Evolutionary conservation across 2,797 vertebrate species (phyloP), one percentile per base, ranked within the genome.

Genomic region (Varecia variegata): DNA sequence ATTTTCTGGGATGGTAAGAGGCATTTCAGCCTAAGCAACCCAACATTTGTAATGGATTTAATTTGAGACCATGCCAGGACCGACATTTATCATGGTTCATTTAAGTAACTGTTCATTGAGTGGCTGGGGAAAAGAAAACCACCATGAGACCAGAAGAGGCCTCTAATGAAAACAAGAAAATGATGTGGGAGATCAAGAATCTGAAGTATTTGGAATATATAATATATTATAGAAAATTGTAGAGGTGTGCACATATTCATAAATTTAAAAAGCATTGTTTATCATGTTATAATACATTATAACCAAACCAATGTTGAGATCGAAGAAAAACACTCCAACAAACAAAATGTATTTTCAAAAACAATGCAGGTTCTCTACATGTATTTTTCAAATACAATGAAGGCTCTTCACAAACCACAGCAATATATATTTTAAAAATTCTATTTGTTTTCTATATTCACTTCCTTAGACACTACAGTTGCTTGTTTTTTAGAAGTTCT

Each of bases 91-190:
- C 76, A 94, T 71, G 87, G 45, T 90, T 94, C 97, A 96, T 92
- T 96, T 96, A 96, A 94, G 71, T 74, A 97, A 62, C 79, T 92
- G 52, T 56, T 97, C 91, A 96, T 95, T 97, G 96, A 92, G 60
- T 84, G 73, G 17, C 43, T 82, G 8, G 65, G 76, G 70, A 77
- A 95, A 94, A 96, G 52, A 60, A 97, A 94, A 93, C 45, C 71
- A 71, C 38, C 47, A 21, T 68, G 70, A 97, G 60, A 91, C 56
- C 76, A 96, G 76, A 95, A 89, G 56, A 50, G 43, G 38, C 21
- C 13, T 73, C 65, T 90, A 93, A 90, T 60, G 83, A 96, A 58
- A 93, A 85, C 74, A 93, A 76, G 50, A 81, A 83, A 87, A 92
- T 27, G 21, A 93, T 79, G 20, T 88, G 79, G 83, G 25, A 92